These are phyloP conservation scores for Erinaceus europaeus DNA, from an alignment of 2,113 vertebrate genomes.

Conservation along the genomic window DNA sequence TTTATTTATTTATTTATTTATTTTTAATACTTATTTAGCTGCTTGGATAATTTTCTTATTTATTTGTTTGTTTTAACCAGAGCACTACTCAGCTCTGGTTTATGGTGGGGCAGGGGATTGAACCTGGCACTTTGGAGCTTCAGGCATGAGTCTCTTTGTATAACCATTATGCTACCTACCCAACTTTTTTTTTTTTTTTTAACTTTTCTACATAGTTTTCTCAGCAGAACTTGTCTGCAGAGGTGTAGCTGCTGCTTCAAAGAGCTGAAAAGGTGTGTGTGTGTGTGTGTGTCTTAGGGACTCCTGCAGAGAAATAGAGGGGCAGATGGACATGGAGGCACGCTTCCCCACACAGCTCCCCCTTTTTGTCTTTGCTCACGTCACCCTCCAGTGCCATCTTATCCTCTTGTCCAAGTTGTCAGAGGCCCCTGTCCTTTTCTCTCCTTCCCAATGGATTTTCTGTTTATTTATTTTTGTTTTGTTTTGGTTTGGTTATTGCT, in stretches of 20 bases:
- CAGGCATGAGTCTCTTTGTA: no score
- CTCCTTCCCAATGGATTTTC: neutral
- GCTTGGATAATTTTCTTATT: no score
- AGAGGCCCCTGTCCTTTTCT: fast-evolving
- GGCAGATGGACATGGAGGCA: neutral
- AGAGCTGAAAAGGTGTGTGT: neutral
- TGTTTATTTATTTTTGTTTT: fast-evolving
- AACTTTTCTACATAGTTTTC: neutral
- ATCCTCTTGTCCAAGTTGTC: neutral
- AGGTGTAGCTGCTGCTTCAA: neutral
- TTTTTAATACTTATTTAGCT: no score
- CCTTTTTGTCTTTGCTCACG: neutral
- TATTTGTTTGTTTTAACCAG: no score
- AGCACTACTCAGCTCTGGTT: no score
- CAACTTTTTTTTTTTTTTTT: neutral
- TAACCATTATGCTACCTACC: no score
- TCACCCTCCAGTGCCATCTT: neutral
- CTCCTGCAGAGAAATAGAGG: neutral
- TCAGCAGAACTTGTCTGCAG: neutral
- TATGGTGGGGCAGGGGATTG: no score
- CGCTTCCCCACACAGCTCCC: fast-evolving
- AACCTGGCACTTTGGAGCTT: no score
- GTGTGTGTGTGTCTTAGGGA: neutral
- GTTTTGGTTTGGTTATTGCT: neutral
- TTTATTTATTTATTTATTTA: no score